A percentile compares a stretch with the other conserved stretches of the same genome.
Conservation (phyloP, 2,888 invertebrate genomes). For the Unio delphinus region DNA sequence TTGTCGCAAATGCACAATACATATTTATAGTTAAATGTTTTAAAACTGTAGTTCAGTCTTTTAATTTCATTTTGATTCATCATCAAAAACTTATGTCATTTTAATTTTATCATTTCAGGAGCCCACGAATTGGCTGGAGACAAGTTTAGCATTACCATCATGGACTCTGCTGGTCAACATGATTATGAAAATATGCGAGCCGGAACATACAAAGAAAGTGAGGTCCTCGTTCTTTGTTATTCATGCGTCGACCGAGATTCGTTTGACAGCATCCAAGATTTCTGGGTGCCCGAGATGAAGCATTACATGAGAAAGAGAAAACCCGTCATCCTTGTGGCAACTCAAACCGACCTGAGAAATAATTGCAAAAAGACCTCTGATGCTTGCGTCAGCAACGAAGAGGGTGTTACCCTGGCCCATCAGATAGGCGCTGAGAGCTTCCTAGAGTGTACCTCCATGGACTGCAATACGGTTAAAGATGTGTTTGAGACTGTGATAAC, state of each 20-base stretch:
- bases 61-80: too few relatives aligned
- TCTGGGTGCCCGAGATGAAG: constrained; percentile 57
- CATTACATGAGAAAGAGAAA: constrained; percentile 39
- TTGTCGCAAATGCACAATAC: too few relatives aligned
- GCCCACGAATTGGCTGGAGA: constrained; percentile 49
- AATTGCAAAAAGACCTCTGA: constrained; percentile 14
- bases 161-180: constrained; percentile 58
- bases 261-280: constrained; percentile 47
- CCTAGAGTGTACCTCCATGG: constrained; percentile 51
- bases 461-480: constrained; percentile 43
- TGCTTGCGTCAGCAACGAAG: constrained; percentile 24
- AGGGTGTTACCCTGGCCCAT: constrained; percentile 48
- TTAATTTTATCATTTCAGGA: constrained; percentile 34
- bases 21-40: too few relatives aligned
- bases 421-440: constrained; percentile 53
- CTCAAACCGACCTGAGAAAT: constrained; percentile 49
- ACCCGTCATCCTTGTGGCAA: constrained; percentile 55
- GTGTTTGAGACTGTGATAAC: constrained; percentile 53
- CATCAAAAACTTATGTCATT: constrained; percentile 1
- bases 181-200: constrained; percentile 50
- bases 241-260: constrained; percentile 53
- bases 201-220: constrained; percentile 51
- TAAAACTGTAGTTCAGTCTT: too few relatives aligned
- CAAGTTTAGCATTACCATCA: constrained; percentile 50
- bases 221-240: constrained; percentile 54